A percentile compares a stretch with the other conserved stretches of the same genome.
Evolutionary conservation across 2,113 vertebrate genomes (phyloP).

Genomic region (Thomomys bottae): DNA sequence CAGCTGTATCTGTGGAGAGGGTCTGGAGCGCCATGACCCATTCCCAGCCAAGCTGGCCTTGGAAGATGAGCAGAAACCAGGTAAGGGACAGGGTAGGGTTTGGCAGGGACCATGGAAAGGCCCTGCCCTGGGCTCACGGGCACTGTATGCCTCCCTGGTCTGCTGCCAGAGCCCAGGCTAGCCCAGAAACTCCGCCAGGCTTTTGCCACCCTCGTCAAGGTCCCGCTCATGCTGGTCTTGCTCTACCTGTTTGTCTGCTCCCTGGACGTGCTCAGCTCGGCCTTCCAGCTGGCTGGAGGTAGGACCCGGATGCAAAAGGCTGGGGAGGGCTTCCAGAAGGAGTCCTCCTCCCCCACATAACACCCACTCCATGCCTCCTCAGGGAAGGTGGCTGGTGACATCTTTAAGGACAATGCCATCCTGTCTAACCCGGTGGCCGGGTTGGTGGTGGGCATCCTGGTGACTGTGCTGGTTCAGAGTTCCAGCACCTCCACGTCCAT

Average conservation of each 20-base stretch:
- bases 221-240: constrained; percentile 90
- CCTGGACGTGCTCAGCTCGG: constrained; percentile 95
- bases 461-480: constrained; percentile 95
- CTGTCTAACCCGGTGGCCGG: constrained; percentile 94
- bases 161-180: not conserved
- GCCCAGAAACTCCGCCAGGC: not conserved
- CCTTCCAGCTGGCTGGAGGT: constrained; percentile 97
- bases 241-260: constrained; percentile 96
- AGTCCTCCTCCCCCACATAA: not conserved
- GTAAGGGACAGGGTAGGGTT: constrained; percentile 73
- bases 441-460: constrained; percentile 94
- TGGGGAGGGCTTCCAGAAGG: not conserved
- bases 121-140: not conserved
- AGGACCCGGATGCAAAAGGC: not conserved
- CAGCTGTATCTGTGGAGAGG: constrained; percentile 83
- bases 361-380: not conserved
- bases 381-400: constrained; percentile 96
- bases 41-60: constrained; percentile 73
- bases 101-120: not conserved
- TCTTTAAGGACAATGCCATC: constrained; percentile 94
- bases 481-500: constrained; percentile 97
- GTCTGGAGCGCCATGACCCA: constrained; percentile 78
- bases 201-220: constrained; percentile 86
- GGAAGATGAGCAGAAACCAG: constrained; percentile 85
- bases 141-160: not conserved